These are phyloP conservation scores for Drosophila pseudoobscura DNA, from an alignment of 1,140 invertebrate genomes.

Conservation along the genomic window DNA sequence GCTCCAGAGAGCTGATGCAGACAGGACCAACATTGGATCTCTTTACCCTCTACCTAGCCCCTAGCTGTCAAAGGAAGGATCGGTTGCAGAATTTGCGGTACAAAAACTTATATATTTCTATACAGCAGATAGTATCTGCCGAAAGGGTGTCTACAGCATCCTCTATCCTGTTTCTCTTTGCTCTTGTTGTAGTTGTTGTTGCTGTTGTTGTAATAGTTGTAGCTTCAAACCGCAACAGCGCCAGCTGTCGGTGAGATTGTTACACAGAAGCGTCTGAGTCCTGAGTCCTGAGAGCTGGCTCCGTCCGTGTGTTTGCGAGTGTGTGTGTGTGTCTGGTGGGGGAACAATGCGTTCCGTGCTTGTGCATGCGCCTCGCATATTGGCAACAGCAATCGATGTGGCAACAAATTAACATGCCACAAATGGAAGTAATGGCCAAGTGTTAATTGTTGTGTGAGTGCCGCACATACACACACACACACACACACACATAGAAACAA, in stretches of 20 bases:
- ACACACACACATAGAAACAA: conserved; percentile 7
- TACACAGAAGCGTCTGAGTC: conserved; percentile 47
- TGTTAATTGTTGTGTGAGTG: conserved; percentile 78
- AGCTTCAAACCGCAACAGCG: conserved; percentile 75
- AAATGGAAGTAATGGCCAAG: conserved; percentile 82
- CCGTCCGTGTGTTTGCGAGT: not conserved
- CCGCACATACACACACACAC: conserved; percentile 26
- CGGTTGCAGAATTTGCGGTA: no score
- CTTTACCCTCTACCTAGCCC: no score
- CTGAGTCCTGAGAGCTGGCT: conserved; percentile 11
- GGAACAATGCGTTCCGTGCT: conserved; percentile 16
- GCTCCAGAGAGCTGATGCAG: no score
- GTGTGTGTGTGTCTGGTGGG: conserved; percentile 2
- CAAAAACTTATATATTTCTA: no score
- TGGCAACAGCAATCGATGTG: conserved; percentile 79
- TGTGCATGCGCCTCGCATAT: conserved; percentile 67
- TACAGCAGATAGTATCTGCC: no score
- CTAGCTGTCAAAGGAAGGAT: no score
- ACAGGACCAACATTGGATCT: no score
- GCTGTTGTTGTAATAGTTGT: conserved; percentile 70
- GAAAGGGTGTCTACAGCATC: no score
- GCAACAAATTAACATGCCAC: conserved; percentile 81
- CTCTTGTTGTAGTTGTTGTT: conserved; percentile 15
- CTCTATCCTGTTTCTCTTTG: no score
- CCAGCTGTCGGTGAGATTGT: conserved; percentile 78